Conservation (phyloP, 2,113 vertebrate genomes). For the Pseudolaguvia tuberculata region DNA sequence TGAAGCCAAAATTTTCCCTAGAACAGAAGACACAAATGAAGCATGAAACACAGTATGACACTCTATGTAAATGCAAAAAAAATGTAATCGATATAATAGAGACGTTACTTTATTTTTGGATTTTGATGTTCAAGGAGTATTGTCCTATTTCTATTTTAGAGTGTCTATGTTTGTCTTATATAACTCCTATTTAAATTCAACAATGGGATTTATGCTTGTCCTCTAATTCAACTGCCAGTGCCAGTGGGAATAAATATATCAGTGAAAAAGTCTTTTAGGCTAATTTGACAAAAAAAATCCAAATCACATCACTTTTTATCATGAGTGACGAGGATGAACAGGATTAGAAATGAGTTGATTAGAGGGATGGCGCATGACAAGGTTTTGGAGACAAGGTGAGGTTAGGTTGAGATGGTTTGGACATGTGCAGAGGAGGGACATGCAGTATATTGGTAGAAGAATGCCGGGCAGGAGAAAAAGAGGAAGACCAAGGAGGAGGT, state of each 20-base stretch:
- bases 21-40: slow-evolving; percentile 64
- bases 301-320: no score
- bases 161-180: slow-evolving; percentile 1
- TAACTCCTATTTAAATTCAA: slow-evolving; percentile 16
- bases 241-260: slow-evolving; percentile 23
- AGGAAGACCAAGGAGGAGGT: no score
- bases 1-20: slow-evolving; percentile 98
- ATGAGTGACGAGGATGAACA: no score
- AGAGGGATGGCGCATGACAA: no score
- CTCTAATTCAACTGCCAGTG: slow-evolving; percentile 36
- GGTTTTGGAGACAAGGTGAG: no score
- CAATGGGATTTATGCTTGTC: slow-evolving; percentile 24
- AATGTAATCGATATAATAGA: slow-evolving; percentile 59
- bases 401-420: no score
- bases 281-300: no score
- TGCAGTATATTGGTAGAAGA: no score
- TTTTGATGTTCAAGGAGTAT: slow-evolving; percentile 5
- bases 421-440: no score
- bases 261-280: no score
- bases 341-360: no score
- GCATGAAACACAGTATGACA: slow-evolving; percentile 48
- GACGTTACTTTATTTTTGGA: slow-evolving; percentile 35
- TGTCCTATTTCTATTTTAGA: slow-evolving; percentile 35
- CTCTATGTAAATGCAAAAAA: slow-evolving; percentile 66
- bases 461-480: no score